phyloP scores from a whole-genome alignment of 2,888 invertebrate genomes.

The Hartigia nigra region DNA sequence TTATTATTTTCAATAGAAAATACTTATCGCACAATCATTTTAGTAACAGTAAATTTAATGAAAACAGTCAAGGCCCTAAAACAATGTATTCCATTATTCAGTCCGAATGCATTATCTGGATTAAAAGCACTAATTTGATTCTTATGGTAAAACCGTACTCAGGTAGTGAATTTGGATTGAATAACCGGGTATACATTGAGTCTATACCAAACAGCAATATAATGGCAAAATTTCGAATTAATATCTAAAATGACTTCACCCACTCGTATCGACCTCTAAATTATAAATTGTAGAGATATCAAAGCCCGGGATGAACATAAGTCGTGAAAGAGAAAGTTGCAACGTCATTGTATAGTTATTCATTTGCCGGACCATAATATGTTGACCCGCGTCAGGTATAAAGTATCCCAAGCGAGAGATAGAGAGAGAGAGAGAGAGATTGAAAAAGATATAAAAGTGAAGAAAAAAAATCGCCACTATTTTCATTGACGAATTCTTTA shows the following conservation, averaged over 20 bases:
- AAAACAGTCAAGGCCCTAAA: neutral
- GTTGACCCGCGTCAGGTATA: neutral
- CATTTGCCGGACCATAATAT: neutral
- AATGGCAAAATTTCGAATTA: neutral
- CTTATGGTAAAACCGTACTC: too few relatives aligned
- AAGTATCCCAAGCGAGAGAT: neutral
- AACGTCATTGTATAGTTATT: neutral
- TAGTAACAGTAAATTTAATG: neutral
- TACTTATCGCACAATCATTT: neutral
- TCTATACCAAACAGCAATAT: neutral
- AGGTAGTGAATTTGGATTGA: too few relatives aligned
- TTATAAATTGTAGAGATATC: neutral
- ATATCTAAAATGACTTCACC: neutral
- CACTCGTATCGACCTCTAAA: neutral
- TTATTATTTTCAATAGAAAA: neutral
- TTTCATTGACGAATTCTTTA: neutral
- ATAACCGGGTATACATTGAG: too few relatives aligned
- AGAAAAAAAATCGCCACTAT: neutral
- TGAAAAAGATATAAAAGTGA: neutral
- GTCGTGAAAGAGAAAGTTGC: conserved; percentile 13
- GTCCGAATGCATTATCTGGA: too few relatives aligned
- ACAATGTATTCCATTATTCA: too few relatives aligned
- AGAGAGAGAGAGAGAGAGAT: neutral
- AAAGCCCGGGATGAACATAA: neutral
- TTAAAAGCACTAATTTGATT: too few relatives aligned